Conservation (phyloP, 2,797 vertebrate genomes). For the Ambastaia sidthimunki region DNA sequence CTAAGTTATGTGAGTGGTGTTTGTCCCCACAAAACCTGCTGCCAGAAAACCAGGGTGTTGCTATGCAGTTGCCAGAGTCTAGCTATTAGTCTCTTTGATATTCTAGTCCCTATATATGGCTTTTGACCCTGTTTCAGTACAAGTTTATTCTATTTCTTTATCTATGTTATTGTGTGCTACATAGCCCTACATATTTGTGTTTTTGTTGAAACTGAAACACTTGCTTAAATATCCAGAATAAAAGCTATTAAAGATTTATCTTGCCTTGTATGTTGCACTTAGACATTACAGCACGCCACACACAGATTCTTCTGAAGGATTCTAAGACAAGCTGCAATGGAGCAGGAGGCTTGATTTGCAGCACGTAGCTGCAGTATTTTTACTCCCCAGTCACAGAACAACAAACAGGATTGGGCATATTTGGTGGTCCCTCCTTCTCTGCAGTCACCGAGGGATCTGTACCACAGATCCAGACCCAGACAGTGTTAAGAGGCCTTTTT, state of each 20-base stretch:
- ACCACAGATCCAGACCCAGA: neutral
- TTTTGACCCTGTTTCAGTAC: too few relatives aligned
- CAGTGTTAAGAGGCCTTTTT: neutral
- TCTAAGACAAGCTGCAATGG: neutral
- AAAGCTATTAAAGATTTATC: neutral
- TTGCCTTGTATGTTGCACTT: neutral
- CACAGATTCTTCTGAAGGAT: constrained; percentile 20
- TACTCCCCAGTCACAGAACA: constrained; percentile 20
- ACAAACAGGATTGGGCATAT: constrained; percentile 32
- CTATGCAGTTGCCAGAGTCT: too few relatives aligned
- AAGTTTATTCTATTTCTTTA: too few relatives aligned
- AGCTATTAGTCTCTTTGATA: too few relatives aligned
- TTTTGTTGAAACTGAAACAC: too few relatives aligned
- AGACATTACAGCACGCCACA: neutral
- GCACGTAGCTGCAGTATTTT: constrained; percentile 37
- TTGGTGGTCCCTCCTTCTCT: constrained; percentile 8
- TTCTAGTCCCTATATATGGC: too few relatives aligned
- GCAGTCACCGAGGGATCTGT: constrained; percentile 6
- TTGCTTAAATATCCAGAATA: neutral
- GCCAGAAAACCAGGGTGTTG: too few relatives aligned
- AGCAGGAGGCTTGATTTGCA: constrained; percentile 5
- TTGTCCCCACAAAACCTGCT: too few relatives aligned
- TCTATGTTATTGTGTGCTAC: too few relatives aligned
- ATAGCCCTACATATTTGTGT: too few relatives aligned
- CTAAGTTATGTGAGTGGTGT: neutral